Base-by-base conservation (phyloP, 2,113 vertebrate genomes). In the Actinemys pallida region DNA sequence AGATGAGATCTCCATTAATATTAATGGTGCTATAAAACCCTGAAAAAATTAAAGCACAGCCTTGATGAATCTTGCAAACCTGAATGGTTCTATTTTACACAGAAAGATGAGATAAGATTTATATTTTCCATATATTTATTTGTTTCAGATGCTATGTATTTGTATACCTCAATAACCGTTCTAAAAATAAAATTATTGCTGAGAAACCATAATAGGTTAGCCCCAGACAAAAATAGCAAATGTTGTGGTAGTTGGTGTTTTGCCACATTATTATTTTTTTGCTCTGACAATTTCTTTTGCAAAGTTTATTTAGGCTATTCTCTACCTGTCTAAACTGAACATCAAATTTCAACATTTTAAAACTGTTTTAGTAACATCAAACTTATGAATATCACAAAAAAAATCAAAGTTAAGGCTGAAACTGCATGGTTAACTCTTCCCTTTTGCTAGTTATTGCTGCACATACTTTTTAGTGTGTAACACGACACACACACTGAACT, bases 1-100 rank as follows among this genome's bases (percentile, higher is more conserved):
- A 97, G 96, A 97, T 97, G 97, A 97, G 95, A 96, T 95, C 95
- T 93, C 95, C 95, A 95, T 96, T 98, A 95, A 95, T 97, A 97
- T 97, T 97, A 97, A 97, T 95, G 90, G 88, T 87, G 89, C 96
- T 95, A 93, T 97, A 97, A 97, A 97, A 96, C 84, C 57, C 72
- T 92, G 53, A 92, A 96, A 93, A 97, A 96, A 89, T 94, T 92
- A 96, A 97, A 91, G 87, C 4, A 0, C 35, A 69, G 91, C 92
- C 86, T 90, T 94, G 95, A 94, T 94, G 90, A 94, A 89, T 94
- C 91, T 90, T 90, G 87, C 80, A 88, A 97, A 94, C 85, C 49
- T 95, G 91, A 97, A 96, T 93, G 90, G 81, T 84, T 96, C 93
- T 92, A 86, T 88, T 95, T 96, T 93, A 49, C 75, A 52, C 50